Base-by-base conservation (phyloP, 2,113 vertebrate species). In the Sclerurus mexicanus region DNA sequence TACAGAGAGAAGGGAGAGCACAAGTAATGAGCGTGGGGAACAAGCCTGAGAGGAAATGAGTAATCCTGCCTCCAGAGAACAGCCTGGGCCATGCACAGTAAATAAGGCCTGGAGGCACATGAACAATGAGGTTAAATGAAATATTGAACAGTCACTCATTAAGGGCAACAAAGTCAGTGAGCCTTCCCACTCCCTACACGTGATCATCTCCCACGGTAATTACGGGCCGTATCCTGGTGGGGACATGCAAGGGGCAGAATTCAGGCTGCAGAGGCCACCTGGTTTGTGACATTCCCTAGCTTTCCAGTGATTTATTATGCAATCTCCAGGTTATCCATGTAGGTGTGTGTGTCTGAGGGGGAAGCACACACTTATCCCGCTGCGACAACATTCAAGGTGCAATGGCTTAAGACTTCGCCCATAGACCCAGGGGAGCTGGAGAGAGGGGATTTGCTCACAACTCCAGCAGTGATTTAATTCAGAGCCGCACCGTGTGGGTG, bases 81-180 rank as follows among this genome's bases (percentile, higher is more conserved):
- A 90, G 67, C 35, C 85, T 59, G 63, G 55, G 71, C 81, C 50
- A 35, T 2, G 63, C 7, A 12, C 89, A 93, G 55, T 90, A 87
- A 96, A 85, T 76, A 91, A 94, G 58, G 35, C 78, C 85, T 90
- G 12, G 35, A 78, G 85, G 42, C 81, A 85, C 78, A 62, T 14
- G 85, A 95, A 87, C 90, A 94, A 56, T 6, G 46, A 92, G 39
- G 85, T 69, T 88, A 91, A 91, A 93, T 69, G 72, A 93, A 96
- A 96, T 91, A 96, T 46, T 10, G 19, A 96, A 59, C 85, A 95
- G 89, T 63, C 21, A 5, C 85, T 96, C 90, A 80, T 85, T 95
- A 95, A 59, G 39, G 91, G 63, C 76, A 74, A 84, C 39, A 81
- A 80, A 93, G 59, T 83, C 46, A 74, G 47, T 0, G 2, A 92